These are phyloP conservation scores for Papilio aristodemus DNA, from an alignment of 1,140 invertebrate genomes.

Conservation along the genomic window DNA sequence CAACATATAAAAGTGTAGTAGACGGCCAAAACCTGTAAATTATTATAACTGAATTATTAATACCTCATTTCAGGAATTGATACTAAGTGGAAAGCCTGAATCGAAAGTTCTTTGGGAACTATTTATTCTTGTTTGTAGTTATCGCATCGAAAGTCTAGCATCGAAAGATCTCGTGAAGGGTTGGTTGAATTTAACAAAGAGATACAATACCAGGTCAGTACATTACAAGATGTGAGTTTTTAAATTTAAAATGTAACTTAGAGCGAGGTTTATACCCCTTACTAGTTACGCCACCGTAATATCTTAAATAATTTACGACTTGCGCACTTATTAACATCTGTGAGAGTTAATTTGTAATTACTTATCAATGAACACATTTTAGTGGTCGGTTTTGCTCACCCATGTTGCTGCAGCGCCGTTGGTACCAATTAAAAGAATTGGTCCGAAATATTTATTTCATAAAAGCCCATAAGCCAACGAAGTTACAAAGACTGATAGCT, in stretches of 20 bases:
- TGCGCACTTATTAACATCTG: neutral
- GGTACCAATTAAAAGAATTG: conserved; percentile 60
- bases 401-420: conserved; percentile 64
- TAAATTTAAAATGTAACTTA: too few species aligned
- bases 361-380: conserved; percentile 43
- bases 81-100: conserved; percentile 1
- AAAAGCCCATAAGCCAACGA: conserved; percentile 45
- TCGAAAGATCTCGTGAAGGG: neutral
- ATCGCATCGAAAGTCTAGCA: neutral
- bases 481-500: conserved; percentile 49
- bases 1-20: neutral
- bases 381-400: conserved; percentile 62
- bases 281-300: too few species aligned
- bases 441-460: conserved; percentile 59
- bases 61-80: neutral
- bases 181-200: conserved; percentile 2
- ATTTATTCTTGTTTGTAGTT: conserved; percentile 5
- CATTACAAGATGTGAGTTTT: neutral
- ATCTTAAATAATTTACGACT: too few species aligned
- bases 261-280: too few species aligned
- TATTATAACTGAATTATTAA: neutral
- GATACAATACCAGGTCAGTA: conserved; percentile 7
- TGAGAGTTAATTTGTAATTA: neutral
- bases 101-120: conserved; percentile 7
- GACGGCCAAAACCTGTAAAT: neutral